Base-by-base conservation (phyloP, 1,140 invertebrate species). In the Periplaneta americana region DNA sequence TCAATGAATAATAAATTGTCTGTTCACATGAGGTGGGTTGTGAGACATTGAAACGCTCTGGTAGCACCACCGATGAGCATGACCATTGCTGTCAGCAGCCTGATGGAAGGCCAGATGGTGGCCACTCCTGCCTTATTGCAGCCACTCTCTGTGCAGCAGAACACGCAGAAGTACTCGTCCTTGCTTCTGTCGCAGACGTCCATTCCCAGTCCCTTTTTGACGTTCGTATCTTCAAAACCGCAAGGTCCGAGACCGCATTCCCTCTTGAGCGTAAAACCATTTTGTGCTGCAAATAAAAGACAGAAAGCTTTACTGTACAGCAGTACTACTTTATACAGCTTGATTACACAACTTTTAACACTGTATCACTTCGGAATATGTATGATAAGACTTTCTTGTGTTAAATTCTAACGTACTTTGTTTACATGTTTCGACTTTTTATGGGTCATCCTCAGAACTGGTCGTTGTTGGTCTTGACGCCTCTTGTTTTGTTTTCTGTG, bases 161-260 rank as follows among this genome's bases (percentile, higher is more conserved):
- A 87, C 2, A 88, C 83, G 79, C 88, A 89, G 80, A 86, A 88
- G 83, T 84, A 88, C 74, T 88, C 86, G 57, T 88, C 85, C 78
- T 86, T 88, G 35, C 84, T 87, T 35, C 86, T 85, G 83, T 91
- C 90, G 78, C 90, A 91, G 32, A 86, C 84, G 81, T 88, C 86
- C 39, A 87, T 84, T 5, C 88, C 88, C 5, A 90, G 85, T 13
- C 89, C 89, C 79, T 85, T 86, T 33, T 86, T 87, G 33, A 88
- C 85, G 77, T 86, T 86, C 6, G 82, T 83, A 74, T 90, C 89
- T 78, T 89, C 86, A 80, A 91, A 88, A 77, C 85, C 84, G 84
- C 90, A 91, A 0, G 90, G 90, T 9, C 87, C 90, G 34, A 91
- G 83, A 18, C 89, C 90, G 83, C 90, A 91, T 85, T 88, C 88